Conservation (phyloP, 2,797 vertebrate species). For the Catostomus latipinnis region DNA sequence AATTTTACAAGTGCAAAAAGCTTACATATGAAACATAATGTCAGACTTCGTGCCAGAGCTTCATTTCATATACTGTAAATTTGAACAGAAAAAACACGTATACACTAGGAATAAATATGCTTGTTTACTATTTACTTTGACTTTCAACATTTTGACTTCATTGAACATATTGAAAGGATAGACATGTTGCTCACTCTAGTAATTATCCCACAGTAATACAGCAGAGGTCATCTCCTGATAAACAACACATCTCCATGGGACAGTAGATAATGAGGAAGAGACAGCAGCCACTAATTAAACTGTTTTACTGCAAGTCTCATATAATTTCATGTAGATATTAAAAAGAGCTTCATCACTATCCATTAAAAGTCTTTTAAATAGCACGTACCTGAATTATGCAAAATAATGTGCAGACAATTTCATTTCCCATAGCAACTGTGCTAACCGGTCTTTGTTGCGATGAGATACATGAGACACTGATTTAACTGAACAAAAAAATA, state of each 20-base stretch:
- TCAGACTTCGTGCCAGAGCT: neutral
- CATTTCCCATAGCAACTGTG: neutral
- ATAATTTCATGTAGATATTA: slow-evolving; percentile 1
- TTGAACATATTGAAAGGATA: neutral
- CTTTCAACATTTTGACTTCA: too few species aligned
- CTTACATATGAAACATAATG: neutral
- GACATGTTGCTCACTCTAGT: slow-evolving; percentile 40
- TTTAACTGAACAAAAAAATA: neutral
- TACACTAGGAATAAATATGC: neutral
- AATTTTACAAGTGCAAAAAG: too few species aligned
- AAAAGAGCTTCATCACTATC: slow-evolving; percentile 19
- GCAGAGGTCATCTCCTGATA: slow-evolving; percentile 42
- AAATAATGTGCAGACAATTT: neutral
- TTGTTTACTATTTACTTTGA: too few species aligned
- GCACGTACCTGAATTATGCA: slow-evolving; percentile 15
- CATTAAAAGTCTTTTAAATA: slow-evolving; percentile 7
- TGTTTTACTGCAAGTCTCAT: slow-evolving; percentile 25
- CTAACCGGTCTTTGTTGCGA: neutral
- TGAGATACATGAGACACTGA: neutral
- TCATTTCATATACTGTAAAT: too few species aligned
- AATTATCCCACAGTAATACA: slow-evolving; percentile 46
- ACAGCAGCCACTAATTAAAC: slow-evolving; percentile 39
- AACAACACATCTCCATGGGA: slow-evolving; percentile 54
- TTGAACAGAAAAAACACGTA: neutral
- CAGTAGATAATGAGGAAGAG: slow-evolving; percentile 45